Conservation (phyloP, 2,113 vertebrate species). For the human (Homo sapiens) region DNA sequence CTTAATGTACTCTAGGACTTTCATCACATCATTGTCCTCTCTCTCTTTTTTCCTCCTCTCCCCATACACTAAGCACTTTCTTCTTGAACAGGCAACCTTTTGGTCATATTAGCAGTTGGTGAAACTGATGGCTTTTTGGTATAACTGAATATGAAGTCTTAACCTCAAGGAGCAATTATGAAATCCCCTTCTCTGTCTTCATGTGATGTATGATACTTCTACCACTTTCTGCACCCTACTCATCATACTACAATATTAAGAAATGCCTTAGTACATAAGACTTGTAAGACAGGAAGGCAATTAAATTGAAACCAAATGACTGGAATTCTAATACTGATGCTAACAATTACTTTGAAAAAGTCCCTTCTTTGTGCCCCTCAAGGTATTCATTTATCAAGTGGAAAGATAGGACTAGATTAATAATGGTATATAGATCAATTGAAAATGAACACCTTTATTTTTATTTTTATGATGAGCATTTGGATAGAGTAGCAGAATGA, state of each 20-base stretch:
- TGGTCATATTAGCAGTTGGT: background rate
- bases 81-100: background rate
- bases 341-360: background rate
- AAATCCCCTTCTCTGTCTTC: background rate
- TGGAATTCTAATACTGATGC: background rate
- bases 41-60: background rate
- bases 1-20: background rate
- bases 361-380: background rate
- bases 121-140: background rate
- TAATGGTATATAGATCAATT: background rate
- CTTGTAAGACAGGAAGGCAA: background rate
- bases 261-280: background rate
- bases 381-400: background rate
- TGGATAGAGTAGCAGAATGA: background rate
- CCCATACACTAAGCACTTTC: background rate
- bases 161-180: background rate
- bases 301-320: background rate
- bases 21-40: too few relatives aligned
- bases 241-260: background rate
- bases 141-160: constrained; percentile 9
- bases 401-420: background rate
- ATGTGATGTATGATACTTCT: background rate
- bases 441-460: background rate
- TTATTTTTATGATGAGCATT: background rate
- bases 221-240: background rate